Base-by-base conservation (phyloP, 2,113 vertebrate genomes). In the Amblyornis subalaris region DNA sequence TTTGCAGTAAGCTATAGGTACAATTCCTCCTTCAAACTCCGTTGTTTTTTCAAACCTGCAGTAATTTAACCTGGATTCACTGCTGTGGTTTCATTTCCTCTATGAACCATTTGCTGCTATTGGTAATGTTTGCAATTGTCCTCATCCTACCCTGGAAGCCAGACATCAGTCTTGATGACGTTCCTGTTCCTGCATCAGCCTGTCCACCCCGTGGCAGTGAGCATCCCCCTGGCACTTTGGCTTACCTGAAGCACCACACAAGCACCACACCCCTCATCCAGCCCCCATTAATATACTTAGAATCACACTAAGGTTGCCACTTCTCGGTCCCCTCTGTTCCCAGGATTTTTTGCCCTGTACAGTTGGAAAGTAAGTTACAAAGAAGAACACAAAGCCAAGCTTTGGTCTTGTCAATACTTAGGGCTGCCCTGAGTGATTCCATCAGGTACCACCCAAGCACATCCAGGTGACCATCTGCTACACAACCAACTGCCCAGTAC, bases 381-480 rank as follows among this genome's bases (percentile, higher is more conserved):
- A 55, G 28, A 16, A 44, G 29, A 35, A 31, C 3, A 48, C 22
- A 64, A 69, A 78, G n/a, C 20, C 54, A 51, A 42, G 33, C 33
- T 81, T 64, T 40, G 25, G 16, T 40, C 50, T 70, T 29, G 23
- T 50, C 73, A 61, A 31, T n/a, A 26, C 7, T 36, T 2, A 7
- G 53, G 24, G 36, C 38, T 79, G 47, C 24, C 22, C 50, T 23
- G 33, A 5, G 19, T 24, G 40, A 48, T n/a, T 44, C 1, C 12
- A 12, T 23, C 67, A 57, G 29, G 35, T 47, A 29, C 10, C 11
- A 17, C 47, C 18, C 62, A 71, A 10, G 47, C 7, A 21, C 53
- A 62, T 5, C 26, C 55, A 61, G 7, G 20, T 61, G 25, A 42
- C 16, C 0, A 0, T 15, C 55, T 71, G 47, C 11, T 28, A 22